phyloP scores from a whole-genome alignment of 2,888 invertebrate genomes.

The Antheraea assamensis region DNA sequence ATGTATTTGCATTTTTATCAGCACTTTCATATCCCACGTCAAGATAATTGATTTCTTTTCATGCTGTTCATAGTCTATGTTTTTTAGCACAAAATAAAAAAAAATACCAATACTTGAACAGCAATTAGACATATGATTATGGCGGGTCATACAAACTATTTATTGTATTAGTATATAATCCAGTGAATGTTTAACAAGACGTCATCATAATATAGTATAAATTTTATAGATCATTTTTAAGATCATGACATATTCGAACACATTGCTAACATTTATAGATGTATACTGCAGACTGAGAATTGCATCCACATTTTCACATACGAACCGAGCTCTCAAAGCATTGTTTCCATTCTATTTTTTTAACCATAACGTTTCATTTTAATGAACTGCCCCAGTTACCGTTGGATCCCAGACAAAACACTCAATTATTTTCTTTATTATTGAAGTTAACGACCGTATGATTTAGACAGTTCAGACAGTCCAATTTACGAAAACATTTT shows the following conservation, averaged over 20 bases:
- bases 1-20: background rate
- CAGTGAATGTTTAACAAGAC: background rate
- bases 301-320: conserved; percentile 1
- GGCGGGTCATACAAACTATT: too few species aligned
- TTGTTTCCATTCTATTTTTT: conserved; percentile 19
- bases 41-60: background rate
- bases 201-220: background rate
- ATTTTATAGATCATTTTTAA: background rate
- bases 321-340: conserved; percentile 16
- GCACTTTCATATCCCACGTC: background rate
- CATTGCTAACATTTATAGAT: background rate
- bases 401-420: conserved; percentile 3
- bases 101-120: too few species aligned
- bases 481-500: conserved; percentile 14
- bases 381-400: conserved; percentile 22
- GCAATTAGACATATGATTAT: too few species aligned
- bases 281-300: background rate
- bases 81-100: too few species aligned
- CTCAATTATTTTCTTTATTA: conserved; percentile 20
- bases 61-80: too few species aligned
- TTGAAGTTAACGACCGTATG: conserved; percentile 14
- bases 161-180: too few species aligned
- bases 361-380: conserved; percentile 16
- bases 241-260: background rate
- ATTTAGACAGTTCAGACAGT: conserved; percentile 5